Percentiles rank a stretch among this genome's conserved stretches.
These are phyloP conservation scores for Empidonax traillii DNA, from an alignment of 2,113 vertebrate species.

Conservation along the genomic window DNA sequence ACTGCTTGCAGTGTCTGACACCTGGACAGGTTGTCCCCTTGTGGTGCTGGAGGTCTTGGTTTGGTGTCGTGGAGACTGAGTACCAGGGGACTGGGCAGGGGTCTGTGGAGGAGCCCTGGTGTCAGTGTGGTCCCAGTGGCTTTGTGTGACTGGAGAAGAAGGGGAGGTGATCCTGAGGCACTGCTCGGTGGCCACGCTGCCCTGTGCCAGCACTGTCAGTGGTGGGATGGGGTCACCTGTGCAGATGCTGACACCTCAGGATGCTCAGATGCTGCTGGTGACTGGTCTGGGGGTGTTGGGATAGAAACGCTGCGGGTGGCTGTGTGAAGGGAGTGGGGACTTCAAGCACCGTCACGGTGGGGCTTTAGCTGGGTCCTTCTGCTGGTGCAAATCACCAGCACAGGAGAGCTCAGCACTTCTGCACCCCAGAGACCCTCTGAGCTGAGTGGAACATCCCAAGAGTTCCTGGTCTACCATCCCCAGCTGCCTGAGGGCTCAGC, in stretches of 20 bases:
- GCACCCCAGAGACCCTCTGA: background rate
- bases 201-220: accelerated
- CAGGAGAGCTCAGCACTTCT: accelerated
- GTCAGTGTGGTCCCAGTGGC: accelerated
- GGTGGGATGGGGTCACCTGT: accelerated
- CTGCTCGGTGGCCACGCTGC: accelerated
- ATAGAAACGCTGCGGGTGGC: accelerated
- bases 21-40: background rate
- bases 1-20: accelerated
- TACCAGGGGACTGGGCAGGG: background rate
- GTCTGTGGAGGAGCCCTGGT: background rate
- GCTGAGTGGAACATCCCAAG: background rate
- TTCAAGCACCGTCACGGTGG: accelerated
- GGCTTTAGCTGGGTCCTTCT: background rate
- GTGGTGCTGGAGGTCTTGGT: background rate
- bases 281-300: accelerated
- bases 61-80: accelerated
- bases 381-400: background rate
- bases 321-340: background rate
- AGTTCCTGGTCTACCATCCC: background rate
- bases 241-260: accelerated
- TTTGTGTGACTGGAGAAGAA: background rate
- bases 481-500: background rate
- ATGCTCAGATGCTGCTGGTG: background rate
- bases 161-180: accelerated